Conservation (phyloP, 2,797 vertebrate genomes). For the Halcyon leucocephala region DNA sequence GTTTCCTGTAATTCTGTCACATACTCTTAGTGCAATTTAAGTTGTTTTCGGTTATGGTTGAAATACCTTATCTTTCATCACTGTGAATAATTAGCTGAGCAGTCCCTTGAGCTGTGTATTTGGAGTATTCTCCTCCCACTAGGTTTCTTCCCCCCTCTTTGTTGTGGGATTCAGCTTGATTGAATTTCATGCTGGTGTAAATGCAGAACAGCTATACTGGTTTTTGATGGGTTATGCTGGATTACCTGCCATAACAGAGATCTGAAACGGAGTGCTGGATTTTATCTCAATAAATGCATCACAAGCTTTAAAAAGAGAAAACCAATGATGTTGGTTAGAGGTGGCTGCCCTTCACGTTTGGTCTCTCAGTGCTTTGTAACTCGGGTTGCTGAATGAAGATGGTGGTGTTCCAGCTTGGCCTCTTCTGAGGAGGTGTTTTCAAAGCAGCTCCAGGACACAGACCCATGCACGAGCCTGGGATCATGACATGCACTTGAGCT, state of each 20-base stretch:
- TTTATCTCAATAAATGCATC: neutral
- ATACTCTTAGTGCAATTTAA: neutral
- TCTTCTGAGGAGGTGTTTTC: neutral
- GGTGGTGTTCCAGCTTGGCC: neutral
- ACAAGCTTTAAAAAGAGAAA: neutral
- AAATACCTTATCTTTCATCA: neutral
- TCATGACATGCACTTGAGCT: neutral
- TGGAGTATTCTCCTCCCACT: neutral
- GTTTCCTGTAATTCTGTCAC: neutral
- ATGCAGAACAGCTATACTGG: neutral
- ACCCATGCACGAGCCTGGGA: neutral
- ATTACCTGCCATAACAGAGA: rapidly evolving
- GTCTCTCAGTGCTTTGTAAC: neutral
- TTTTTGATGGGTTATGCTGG: neutral
- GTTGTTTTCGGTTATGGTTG: neutral
- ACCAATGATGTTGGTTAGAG: neutral
- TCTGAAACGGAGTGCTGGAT: neutral
- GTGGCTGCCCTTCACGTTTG: neutral
- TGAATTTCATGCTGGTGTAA: neutral
- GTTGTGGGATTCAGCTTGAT: neutral
- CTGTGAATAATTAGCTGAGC: neutral
- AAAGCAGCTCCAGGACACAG: neutral
- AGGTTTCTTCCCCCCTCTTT: neutral
- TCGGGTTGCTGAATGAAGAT: neutral
- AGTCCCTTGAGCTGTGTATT: neutral